Evolutionary conservation across 2,797 vertebrate genomes (phyloP).

Genomic region (Argentina silus): DNA sequence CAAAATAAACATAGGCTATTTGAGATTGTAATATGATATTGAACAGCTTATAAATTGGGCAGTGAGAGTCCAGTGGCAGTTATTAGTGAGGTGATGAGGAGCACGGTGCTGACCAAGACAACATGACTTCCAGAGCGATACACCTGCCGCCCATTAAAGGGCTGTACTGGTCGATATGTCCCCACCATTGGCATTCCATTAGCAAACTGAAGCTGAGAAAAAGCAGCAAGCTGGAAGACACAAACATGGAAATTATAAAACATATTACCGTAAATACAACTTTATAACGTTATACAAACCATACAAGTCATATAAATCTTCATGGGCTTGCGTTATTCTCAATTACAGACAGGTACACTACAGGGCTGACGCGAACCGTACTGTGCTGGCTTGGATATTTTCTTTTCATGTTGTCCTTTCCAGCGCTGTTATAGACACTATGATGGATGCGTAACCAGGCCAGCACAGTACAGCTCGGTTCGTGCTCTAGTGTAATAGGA

Average conservation of each 20-base stretch:
- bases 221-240: slow-evolving; percentile 71
- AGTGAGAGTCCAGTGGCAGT: slow-evolving; percentile 25
- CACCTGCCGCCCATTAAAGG: slow-evolving; percentile 65
- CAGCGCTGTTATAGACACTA: too few relatives aligned
- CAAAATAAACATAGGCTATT: slow-evolving; percentile 2
- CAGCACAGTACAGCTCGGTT: too few relatives aligned
- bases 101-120: slow-evolving; percentile 36
- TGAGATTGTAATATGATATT: not conserved
- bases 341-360: too few relatives aligned
- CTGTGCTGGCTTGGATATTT: too few relatives aligned
- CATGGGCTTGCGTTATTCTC: not conserved
- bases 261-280: not conserved
- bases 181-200: slow-evolving; percentile 63
- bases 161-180: slow-evolving; percentile 79
- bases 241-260: not conserved
- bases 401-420: too few relatives aligned
- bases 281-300: not conserved
- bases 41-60: slow-evolving; percentile 8
- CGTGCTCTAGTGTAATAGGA: too few relatives aligned
- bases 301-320: not conserved
- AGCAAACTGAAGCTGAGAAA: slow-evolving; percentile 63
- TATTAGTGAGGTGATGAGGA: slow-evolving; percentile 53
- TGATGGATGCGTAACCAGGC: too few relatives aligned
- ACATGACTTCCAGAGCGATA: slow-evolving; percentile 63
- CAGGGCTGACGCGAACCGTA: too few relatives aligned